Percentiles rank a stretch among this genome's conserved stretches.
Conservation (phyloP, 2,888 invertebrate genomes). For the Eledone cirrhosa region DNA sequence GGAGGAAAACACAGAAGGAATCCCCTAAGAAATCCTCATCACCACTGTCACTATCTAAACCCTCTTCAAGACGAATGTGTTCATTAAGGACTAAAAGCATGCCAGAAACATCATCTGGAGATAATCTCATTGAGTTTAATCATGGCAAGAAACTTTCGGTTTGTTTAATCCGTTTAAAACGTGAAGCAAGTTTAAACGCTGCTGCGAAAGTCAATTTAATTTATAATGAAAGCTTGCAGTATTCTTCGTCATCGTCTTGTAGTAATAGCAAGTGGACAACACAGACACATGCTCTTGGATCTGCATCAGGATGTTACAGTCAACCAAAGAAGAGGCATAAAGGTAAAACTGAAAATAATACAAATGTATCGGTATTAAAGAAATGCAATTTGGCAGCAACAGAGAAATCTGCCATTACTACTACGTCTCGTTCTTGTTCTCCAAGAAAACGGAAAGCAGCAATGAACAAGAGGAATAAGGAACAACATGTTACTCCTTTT, state of each 20-base stretch:
- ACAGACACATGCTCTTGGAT: not conserved
- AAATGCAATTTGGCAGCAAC: too few species aligned
- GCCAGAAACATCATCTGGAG: not conserved
- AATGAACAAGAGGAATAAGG: too few species aligned
- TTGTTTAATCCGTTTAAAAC: constrained; percentile 35
- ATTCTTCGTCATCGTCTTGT: not conserved
- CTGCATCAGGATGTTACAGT: not conserved
- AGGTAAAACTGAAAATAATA: too few species aligned
- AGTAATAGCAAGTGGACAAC: not conserved
- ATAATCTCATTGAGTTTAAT: not conserved
- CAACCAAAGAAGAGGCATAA: too few species aligned
- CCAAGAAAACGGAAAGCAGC: too few species aligned
- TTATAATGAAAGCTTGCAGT: constrained; percentile 20
- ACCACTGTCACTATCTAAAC: not conserved
- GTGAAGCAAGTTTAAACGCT: constrained; percentile 60
- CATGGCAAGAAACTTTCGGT: constrained; percentile 16
- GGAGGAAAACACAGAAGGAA: too few species aligned
- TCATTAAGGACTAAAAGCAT: not conserved
- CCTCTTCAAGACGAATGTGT: not conserved
- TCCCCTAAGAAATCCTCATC: too few species aligned
- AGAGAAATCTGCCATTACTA: too few species aligned
- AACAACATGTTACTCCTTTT: too few species aligned
- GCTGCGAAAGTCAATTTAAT: constrained; percentile 47
- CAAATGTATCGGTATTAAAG: too few species aligned
- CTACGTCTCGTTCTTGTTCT: too few species aligned